A percentile compares a stretch with the other conserved stretches of the same genome.
Conservation (phyloP, 2,113 vertebrate species). For the Hirundichthys speculiger region DNA sequence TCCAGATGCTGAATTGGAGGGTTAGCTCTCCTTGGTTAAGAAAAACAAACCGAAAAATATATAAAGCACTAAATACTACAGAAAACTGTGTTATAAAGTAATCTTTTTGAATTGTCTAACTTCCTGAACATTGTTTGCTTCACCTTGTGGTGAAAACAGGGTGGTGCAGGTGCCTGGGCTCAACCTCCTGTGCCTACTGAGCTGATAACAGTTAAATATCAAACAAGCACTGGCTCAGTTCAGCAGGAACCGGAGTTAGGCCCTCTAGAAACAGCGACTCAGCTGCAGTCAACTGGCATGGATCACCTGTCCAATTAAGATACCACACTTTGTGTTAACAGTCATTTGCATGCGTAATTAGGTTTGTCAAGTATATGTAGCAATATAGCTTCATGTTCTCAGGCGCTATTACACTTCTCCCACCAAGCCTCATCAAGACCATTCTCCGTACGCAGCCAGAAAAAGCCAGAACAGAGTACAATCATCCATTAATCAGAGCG, state of each 20-base stretch:
- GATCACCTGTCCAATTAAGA: constrained; percentile 12
- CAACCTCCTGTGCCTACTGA: constrained; percentile 89
- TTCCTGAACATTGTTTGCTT: constrained; percentile 30
- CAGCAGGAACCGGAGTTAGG: constrained; percentile 88
- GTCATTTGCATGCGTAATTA: not conserved
- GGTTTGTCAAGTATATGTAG: not conserved
- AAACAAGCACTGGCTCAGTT: constrained; percentile 85
- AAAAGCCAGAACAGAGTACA: constrained; percentile 20
- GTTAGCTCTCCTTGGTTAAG: too few species aligned
- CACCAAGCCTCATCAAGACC: constrained; percentile 32
- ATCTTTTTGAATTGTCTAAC: too few species aligned
- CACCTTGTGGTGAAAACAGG: constrained; percentile 40
- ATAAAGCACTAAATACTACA: too few species aligned
- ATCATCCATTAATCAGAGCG: constrained; percentile 32
- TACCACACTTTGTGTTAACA: not conserved
- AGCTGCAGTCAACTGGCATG: not conserved
- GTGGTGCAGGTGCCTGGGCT: constrained; percentile 71
- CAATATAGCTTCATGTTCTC: constrained; percentile 5
- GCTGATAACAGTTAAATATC: constrained; percentile 85
- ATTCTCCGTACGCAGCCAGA: constrained; percentile 16
- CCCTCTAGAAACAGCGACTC: constrained; percentile 72
- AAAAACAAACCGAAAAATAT: too few species aligned
- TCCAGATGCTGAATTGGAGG: too few species aligned
- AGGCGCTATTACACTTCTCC: constrained; percentile 7
- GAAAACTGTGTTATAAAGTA: too few species aligned